phyloP scores from a whole-genome alignment of 2,888 invertebrate genomes.

The Monochamus alternatus region DNA sequence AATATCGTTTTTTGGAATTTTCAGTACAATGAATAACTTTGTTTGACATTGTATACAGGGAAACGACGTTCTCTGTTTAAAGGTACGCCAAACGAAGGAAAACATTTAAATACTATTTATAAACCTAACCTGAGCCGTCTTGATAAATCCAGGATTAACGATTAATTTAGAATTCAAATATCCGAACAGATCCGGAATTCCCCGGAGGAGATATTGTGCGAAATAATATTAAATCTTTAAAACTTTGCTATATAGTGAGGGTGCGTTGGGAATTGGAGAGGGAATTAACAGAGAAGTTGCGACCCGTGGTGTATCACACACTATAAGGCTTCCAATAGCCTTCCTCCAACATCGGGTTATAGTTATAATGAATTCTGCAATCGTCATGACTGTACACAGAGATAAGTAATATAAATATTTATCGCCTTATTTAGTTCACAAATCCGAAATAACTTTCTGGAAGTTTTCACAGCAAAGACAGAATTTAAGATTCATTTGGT shows the following conservation, averaged over 20 bases:
- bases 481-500: too few relatives aligned
- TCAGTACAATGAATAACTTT: too few relatives aligned
- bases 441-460: too few relatives aligned
- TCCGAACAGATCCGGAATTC: background rate
- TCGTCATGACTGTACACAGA: too few relatives aligned
- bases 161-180: constrained; percentile 31
- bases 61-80: too few relatives aligned
- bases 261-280: constrained; percentile 11
- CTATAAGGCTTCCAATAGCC: constrained; percentile 1
- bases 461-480: too few relatives aligned
- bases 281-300: constrained; percentile 7
- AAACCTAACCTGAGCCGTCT: background rate
- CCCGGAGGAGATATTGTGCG: constrained; percentile 3
- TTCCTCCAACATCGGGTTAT: background rate
- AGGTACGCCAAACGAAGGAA: background rate
- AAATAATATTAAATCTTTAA: constrained; percentile 30
- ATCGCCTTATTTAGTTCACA: too few relatives aligned
- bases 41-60: too few relatives aligned
- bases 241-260: constrained; percentile 19
- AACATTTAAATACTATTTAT: background rate
- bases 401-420: too few relatives aligned
- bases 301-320: constrained; percentile 6
- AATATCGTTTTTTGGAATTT: too few relatives aligned
- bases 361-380: too few relatives aligned
- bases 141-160: constrained; percentile 16